A percentile compares a stretch with the other conserved stretches of the same genome.
Evolutionary conservation across 2,888 invertebrate genomes (phyloP).

Genomic region (Drosophila antonietae): DNA sequence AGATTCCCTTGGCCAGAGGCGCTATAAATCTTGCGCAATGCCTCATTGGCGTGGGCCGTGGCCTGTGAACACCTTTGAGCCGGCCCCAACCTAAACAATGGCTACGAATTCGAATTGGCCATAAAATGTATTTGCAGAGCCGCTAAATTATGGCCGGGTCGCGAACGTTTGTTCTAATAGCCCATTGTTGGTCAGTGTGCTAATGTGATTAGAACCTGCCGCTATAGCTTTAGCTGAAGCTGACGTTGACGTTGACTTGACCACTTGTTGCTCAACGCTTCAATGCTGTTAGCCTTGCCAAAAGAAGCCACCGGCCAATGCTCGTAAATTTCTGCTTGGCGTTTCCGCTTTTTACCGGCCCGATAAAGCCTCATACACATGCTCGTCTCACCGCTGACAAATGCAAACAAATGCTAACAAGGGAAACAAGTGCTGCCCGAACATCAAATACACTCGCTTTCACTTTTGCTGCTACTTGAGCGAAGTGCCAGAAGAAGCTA

Average conservation of each 20-base stretch:
- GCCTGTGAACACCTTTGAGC: slow-evolving; percentile 56
- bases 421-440: background rate
- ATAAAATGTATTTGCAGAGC: slow-evolving; percentile 42
- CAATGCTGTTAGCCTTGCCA: slow-evolving; percentile 50
- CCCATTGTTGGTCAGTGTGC: slow-evolving; percentile 72
- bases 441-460: slow-evolving; percentile 14
- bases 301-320: slow-evolving; percentile 44
- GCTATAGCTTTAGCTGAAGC: slow-evolving; percentile 18
- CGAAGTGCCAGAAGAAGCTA: background rate
- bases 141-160: slow-evolving; percentile 57
- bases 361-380: slow-evolving; percentile 11
- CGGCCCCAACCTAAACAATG: slow-evolving; percentile 54
- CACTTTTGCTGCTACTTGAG: background rate
- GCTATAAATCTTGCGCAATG: slow-evolving; percentile 77
- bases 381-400: slow-evolving; percentile 2
- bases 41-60: slow-evolving; percentile 64
- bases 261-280: slow-evolving; percentile 72
- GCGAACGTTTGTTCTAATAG: slow-evolving; percentile 57
- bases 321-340: slow-evolving; percentile 62
- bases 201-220: slow-evolving; percentile 70
- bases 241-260: slow-evolving; percentile 42
- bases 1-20: slow-evolving; percentile 53
- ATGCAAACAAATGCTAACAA: slow-evolving; percentile 3
- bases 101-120: slow-evolving; percentile 40
- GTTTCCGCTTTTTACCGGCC: slow-evolving; percentile 61